Evolutionary conservation across 1,140 invertebrate genomes (phyloP).

Genomic region (Subanguina moxae): DNA sequence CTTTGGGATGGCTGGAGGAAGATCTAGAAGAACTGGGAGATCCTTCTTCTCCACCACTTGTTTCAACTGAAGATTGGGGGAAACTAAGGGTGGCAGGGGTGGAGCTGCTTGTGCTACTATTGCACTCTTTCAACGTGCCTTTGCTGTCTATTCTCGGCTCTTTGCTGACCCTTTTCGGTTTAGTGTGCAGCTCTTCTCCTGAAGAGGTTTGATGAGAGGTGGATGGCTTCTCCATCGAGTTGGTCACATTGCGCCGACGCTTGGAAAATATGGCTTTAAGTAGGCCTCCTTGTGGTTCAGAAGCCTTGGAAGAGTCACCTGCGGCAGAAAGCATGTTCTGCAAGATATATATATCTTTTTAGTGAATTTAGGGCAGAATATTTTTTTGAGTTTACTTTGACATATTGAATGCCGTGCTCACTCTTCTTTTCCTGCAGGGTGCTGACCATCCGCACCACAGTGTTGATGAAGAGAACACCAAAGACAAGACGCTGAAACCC

Average conservation of each 20-base stretch:
- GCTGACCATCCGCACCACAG: constrained; percentile 38
- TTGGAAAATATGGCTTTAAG: constrained; percentile 27
- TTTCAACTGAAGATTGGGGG: constrained; percentile 9
- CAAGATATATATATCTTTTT: neutral
- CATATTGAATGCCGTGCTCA: constrained; percentile 46
- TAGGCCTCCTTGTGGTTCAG: neutral
- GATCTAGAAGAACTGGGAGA: neutral
- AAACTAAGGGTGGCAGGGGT: constrained; percentile 19
- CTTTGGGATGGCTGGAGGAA: neutral
- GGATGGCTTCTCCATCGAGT: constrained; percentile 13
- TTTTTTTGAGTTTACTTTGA: constrained; percentile 20
- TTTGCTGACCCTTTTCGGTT: constrained; percentile 31
- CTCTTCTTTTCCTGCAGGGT: constrained; percentile 46
- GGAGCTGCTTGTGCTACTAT: neutral
- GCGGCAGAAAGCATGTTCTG: neutral
- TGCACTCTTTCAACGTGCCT: neutral
- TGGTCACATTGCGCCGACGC: constrained; percentile 15
- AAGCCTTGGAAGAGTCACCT: neutral
- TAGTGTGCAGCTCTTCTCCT: constrained; percentile 29
- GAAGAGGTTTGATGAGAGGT: constrained; percentile 11
- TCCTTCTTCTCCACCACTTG: constrained; percentile 8
- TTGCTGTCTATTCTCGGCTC: neutral
- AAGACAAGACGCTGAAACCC: constrained; percentile 46
- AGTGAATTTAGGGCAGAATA: neutral
- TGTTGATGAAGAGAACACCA: constrained; percentile 50